Percentiles rank a stretch among this genome's conserved stretches.
phyloP scores from a whole-genome alignment of 2,888 invertebrate species.

The Stenodema calcarata region DNA sequence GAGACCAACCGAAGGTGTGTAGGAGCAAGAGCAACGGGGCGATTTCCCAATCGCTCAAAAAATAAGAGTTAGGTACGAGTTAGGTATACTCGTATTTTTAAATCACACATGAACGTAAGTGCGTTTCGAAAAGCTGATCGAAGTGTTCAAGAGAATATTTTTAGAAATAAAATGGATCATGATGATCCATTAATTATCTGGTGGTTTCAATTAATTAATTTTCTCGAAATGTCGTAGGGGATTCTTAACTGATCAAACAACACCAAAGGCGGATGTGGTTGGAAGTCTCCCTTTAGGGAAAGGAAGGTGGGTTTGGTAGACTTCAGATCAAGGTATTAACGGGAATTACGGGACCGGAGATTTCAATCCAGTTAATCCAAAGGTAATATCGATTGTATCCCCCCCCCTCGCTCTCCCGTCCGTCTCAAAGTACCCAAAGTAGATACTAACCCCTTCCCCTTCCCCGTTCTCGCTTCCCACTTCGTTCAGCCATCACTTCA shows the following conservation, averaged over 20 bases:
- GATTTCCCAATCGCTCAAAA: too few relatives aligned
- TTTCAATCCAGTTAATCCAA: slow-evolving; percentile 46
- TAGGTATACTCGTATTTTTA: too few relatives aligned
- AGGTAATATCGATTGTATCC: slow-evolving; percentile 44
- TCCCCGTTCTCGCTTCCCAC: too few relatives aligned
- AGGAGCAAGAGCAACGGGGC: too few relatives aligned
- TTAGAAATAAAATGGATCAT: too few relatives aligned
- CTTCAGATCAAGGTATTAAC: slow-evolving; percentile 33
- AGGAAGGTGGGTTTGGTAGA: not conserved
- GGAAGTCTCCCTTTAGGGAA: not conserved
- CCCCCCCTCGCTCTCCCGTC: not conserved
- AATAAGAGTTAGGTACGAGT: too few relatives aligned
- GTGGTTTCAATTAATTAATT: not conserved
- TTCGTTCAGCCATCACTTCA: slow-evolving; percentile 19
- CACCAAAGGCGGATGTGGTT: not conserved
- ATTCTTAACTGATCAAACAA: not conserved
- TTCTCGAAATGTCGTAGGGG: not conserved
- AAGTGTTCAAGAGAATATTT: too few relatives aligned
- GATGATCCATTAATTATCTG: too few relatives aligned
- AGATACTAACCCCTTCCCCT: not conserved
- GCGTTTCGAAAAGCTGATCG: too few relatives aligned
- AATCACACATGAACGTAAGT: too few relatives aligned
- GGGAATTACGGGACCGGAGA: slow-evolving; percentile 9
- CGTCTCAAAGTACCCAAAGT: slow-evolving; percentile 23
- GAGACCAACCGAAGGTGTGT: too few relatives aligned